Percentiles rank a stretch among this genome's conserved stretches.
Conservation (phyloP, 2,888 invertebrate genomes). For the Crossocerus cetratus region DNA sequence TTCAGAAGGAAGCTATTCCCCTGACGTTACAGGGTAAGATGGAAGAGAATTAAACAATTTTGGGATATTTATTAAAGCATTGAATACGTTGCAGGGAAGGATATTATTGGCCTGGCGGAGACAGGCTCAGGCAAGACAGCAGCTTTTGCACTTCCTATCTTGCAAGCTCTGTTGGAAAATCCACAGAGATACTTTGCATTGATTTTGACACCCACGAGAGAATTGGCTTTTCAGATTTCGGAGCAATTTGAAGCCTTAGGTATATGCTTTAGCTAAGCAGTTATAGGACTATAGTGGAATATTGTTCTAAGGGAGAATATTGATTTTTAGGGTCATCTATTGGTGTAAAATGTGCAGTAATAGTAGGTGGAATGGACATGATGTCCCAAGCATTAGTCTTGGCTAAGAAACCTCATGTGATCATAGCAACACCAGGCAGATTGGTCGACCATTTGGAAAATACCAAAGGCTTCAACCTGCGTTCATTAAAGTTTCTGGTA, state of each 20-base stretch:
- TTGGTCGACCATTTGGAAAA: conserved; percentile 98
- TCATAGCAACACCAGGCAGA: conserved; percentile 97
- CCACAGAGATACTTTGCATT: conserved; percentile 97
- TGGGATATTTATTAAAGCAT: conserved; percentile 52
- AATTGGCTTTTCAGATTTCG: conserved; percentile 98
- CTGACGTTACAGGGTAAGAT: conserved; percentile 88
- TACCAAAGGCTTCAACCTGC: conserved; percentile 97
- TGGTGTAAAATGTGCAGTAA: conserved; percentile 96
- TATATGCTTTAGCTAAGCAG: conserved; percentile 72
- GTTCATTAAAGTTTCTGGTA: conserved; percentile 91
- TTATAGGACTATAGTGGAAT: neutral
- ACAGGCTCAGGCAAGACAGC: conserved; percentile 98
- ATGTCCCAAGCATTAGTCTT: conserved; percentile 93
- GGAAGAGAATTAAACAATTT: conserved; percentile 63
- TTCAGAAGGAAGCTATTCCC: conserved; percentile 96
- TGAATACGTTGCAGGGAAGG: conserved; percentile 85
- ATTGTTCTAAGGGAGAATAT: neutral
- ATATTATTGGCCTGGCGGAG: conserved; percentile 87
- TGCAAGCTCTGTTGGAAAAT: conserved; percentile 92
- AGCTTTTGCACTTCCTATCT: conserved; percentile 97
- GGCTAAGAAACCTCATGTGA: conserved; percentile 97
- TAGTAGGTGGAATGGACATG: conserved; percentile 99
- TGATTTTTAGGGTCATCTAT: conserved; percentile 85
- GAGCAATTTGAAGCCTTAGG: conserved; percentile 99
- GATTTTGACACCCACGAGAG: conserved; percentile 96